Evolutionary conservation across 1,140 invertebrate species (phyloP).

Genomic region (Macrostomum lignano): DNA sequence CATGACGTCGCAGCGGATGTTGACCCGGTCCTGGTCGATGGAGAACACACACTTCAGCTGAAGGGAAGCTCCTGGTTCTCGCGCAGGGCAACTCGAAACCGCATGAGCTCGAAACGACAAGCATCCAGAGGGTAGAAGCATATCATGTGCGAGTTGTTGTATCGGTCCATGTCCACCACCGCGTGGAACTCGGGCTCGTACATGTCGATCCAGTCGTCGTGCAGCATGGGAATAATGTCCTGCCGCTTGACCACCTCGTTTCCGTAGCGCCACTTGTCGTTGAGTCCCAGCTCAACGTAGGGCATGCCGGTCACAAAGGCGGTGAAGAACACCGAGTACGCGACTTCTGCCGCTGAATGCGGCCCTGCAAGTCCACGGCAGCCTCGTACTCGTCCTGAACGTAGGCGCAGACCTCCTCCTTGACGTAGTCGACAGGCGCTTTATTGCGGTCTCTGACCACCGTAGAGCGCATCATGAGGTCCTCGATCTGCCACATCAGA

Average conservation of each 20-base stretch:
- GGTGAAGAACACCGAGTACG: constrained; percentile 3
- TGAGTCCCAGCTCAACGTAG: constrained; percentile 6
- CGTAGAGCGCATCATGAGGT: constrained; percentile 1
- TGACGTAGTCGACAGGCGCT: too few species aligned
- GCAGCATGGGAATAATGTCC: constrained; percentile 93
- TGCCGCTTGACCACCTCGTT: constrained; percentile 78
- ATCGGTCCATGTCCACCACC: constrained; percentile 65
- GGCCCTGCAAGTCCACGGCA: background rate
- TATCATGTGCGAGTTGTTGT: constrained; percentile 58
- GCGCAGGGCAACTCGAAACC: constrained; percentile 75
- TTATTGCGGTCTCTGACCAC: too few species aligned
- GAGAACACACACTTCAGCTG: constrained; percentile 41
- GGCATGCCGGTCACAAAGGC: constrained; percentile 5
- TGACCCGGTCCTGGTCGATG: constrained; percentile 36
- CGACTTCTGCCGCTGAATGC: constrained; percentile 1
- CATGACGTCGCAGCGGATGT: constrained; percentile 64
- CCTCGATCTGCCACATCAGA: constrained; percentile 1
- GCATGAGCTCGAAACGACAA: constrained; percentile 55
- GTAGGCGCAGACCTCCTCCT: constrained; percentile 5
- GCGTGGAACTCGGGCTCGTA: constrained; percentile 77
- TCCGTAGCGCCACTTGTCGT: constrained; percentile 6
- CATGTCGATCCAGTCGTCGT: constrained; percentile 91
- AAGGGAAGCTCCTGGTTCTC: constrained; percentile 82
- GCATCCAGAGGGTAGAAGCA: constrained; percentile 93
- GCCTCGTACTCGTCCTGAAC: constrained; percentile 4